Conservation (phyloP, 2,113 vertebrate genomes). For the Myotis yumanensis region DNA sequence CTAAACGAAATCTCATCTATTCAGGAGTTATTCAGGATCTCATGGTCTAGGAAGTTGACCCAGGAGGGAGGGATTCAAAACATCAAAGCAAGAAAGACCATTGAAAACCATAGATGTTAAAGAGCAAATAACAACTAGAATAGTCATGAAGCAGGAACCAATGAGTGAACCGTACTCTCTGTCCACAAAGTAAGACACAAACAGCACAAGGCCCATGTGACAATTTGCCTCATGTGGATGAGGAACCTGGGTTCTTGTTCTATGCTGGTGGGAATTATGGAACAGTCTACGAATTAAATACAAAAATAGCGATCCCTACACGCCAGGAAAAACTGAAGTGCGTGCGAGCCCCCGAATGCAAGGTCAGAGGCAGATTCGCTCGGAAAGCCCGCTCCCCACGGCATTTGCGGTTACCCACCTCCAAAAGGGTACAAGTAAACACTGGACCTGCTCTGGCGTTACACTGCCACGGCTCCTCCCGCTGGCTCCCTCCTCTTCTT, state of each 20-base stretch:
- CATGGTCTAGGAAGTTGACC: slow-evolving; percentile 56
- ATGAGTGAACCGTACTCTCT: neutral
- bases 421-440: slow-evolving; percentile 82
- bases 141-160: neutral
- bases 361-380: neutral
- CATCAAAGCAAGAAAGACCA: neutral
- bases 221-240: neutral
- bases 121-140: slow-evolving; percentile 1
- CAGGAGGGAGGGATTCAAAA: neutral
- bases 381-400: slow-evolving; percentile 10
- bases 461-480: slow-evolving; percentile 87
- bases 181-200: neutral
- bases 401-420: slow-evolving; percentile 70
- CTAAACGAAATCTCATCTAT: slow-evolving; percentile 63
- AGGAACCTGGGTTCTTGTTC: neutral
- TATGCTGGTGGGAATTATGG: neutral
- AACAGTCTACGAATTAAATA: slow-evolving; percentile 3
- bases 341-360: neutral
- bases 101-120: neutral
- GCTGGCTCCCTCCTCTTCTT: slow-evolving; percentile 89
- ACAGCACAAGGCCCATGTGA: rapidly evolving
- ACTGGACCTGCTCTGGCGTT: slow-evolving; percentile 91
- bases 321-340: neutral
- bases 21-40: slow-evolving; percentile 64
- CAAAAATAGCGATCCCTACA: neutral